Percentiles rank a stretch among this genome's conserved stretches.
phyloP scores from a whole-genome alignment of 2,888 invertebrate species.

The Acholoe squamosa region DNA sequence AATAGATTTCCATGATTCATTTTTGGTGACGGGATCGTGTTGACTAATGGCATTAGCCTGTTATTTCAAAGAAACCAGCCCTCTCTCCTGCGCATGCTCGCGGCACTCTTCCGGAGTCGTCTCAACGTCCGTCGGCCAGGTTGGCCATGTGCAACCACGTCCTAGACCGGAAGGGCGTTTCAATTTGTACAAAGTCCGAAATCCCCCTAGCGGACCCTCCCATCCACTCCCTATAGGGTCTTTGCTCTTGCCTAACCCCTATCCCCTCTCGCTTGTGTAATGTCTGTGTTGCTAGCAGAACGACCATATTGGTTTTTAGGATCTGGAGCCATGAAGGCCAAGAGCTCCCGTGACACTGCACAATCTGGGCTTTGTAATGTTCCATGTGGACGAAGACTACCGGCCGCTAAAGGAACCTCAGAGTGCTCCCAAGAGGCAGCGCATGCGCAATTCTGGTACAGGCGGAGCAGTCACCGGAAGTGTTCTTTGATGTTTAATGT shows the following conservation, averaged over 20 bases:
- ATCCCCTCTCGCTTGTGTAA: background rate
- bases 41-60: conserved; percentile 61
- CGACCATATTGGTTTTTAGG: conserved; percentile 28
- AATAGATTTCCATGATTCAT: conserved; percentile 63
- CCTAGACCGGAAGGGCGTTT: conserved; percentile 18
- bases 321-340: background rate
- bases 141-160: conserved; percentile 43
- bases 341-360: conserved; percentile 9
- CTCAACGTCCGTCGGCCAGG: background rate
- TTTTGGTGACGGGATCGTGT: conserved; percentile 61
- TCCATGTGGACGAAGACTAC: background rate
- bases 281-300: background rate
- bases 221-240: background rate
- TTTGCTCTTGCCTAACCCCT: background rate
- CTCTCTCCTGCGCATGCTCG: too few relatives aligned
- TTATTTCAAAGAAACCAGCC: conserved; percentile 49
- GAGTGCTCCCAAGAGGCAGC: background rate
- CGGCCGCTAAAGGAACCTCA: background rate
- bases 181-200: conserved; percentile 24
- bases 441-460: background rate
- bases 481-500: conserved; percentile 31
- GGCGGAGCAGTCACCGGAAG: background rate
- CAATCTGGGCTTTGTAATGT: conserved; percentile 14
- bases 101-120: too few relatives aligned
- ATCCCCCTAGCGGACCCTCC: background rate